Base-by-base conservation (phyloP, 1,140 invertebrate species). In the Heterodera schachtii region DNA sequence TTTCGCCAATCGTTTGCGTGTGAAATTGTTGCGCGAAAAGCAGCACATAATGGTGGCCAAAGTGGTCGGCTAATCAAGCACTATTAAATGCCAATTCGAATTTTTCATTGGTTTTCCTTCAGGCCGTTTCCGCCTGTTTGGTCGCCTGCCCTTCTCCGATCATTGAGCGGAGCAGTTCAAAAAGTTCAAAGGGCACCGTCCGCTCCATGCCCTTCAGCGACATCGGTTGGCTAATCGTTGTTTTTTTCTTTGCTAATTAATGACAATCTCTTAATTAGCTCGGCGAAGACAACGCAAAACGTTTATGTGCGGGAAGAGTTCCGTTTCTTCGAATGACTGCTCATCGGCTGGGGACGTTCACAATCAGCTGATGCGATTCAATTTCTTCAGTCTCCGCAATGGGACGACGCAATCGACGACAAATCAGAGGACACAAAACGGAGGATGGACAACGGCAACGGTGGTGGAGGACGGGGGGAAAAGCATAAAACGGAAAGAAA, bases 21-120 rank as follows among this genome's bases (percentile, higher is more conserved):
- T 75, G 43, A 75, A 84, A 83, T 47, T 85, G 60, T 43, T 84
- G 31, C 70, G 71, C 47, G 80, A 84, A 47, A 57, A 71, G 8
- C 83, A 84, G 70, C 77, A 78, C 31, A 78, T 69, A 46, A 78
- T 78, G 77, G 77, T 78, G 16, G 52, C 77, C 49, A 78, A 78
- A 44, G 77, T 78, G 69, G 21, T 78, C 46, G 31, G n/a, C 46
- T 4, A 73, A 73, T 21, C 52, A 19, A 41, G 43, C 43, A 46
- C 44, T 74, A 74, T 5, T 49, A 9, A 6, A 21, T 74, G 19
- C 31, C 73, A 8, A 75, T 13, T 75, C 4, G 60, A 31, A 75
- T 44, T 75, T 47, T 57, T 3, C 41, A 9, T 75, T 75, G 21
- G 0, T 11, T 75, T 3, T 49, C n/a, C 57, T 52, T 19, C 8